Conservation (phyloP, 2,113 vertebrate genomes). For the Apaloderma vittatum region DNA sequence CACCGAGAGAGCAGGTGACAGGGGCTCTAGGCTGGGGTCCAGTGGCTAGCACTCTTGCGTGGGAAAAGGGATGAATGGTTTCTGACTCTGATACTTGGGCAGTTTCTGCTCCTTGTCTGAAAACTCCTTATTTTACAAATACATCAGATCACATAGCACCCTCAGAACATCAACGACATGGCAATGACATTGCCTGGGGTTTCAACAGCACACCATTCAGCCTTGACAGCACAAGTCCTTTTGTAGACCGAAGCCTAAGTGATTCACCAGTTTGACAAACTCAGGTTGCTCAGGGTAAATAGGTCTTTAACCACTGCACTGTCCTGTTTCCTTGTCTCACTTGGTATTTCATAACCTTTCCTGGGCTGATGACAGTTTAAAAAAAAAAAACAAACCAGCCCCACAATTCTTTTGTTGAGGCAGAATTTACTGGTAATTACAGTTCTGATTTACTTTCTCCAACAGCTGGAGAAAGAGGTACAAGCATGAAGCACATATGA, state of each 20-base stretch:
- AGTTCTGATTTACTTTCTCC: background rate
- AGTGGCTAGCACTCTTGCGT: background rate
- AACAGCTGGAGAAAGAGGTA: background rate
- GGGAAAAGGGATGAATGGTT: background rate
- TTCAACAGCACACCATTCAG: background rate
- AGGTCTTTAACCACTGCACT: background rate
- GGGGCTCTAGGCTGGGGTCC: background rate
- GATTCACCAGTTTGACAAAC: background rate
- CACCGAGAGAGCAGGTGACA: background rate
- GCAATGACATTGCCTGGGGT: rapidly evolving
- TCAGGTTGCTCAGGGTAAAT: background rate
- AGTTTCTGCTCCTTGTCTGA: background rate
- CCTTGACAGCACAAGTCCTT: background rate
- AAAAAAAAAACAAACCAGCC: background rate
- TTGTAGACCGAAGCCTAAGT: background rate
- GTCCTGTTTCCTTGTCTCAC: background rate
- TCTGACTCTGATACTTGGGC: background rate
- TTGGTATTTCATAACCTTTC: background rate
- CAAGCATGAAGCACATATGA: background rate
- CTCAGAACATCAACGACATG: background rate
- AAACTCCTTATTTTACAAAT: background rate
- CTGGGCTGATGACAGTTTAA: background rate
- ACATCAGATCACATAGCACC: background rate
- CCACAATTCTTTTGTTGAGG: background rate
- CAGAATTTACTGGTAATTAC: background rate